Evolutionary conservation across 2,113 vertebrate species (phyloP).

Genomic region (Paradoxurus hermaphroditus): DNA sequence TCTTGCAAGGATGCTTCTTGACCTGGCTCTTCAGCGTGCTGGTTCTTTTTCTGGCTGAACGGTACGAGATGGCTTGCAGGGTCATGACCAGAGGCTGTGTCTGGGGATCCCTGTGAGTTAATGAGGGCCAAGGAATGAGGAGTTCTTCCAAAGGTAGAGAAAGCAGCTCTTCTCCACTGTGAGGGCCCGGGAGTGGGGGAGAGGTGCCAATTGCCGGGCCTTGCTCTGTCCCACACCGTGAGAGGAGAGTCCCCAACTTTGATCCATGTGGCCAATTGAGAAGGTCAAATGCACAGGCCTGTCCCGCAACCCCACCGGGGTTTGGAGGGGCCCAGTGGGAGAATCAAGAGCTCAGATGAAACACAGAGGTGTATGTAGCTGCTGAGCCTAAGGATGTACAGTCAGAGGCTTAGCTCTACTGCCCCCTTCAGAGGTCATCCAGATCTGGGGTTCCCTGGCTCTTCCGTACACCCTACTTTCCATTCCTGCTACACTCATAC

Average conservation of each 20-base stretch:
- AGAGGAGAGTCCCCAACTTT: not conserved
- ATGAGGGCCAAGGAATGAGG: not conserved
- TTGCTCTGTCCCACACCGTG: not conserved
- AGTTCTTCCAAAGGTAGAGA: not conserved
- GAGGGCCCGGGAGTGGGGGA: rapidly evolving
- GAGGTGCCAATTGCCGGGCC: not conserved
- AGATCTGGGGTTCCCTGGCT: not conserved
- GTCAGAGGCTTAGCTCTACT: too few relatives aligned
- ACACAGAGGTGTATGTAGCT: not conserved
- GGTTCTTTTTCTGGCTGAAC: not conserved
- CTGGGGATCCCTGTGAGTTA: not conserved
- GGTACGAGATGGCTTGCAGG: slow-evolving; percentile 8
- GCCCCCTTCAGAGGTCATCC: not conserved
- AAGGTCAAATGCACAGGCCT: slow-evolving; percentile 30
- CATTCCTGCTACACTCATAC: not conserved
- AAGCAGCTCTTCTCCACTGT: not conserved
- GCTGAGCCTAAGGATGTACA: not conserved
- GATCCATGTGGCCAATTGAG: not conserved
- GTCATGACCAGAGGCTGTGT: not conserved
- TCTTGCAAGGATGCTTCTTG: slow-evolving; percentile 5
- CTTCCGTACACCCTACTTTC: not conserved
- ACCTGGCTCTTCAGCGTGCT: not conserved
- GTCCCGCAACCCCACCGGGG: not conserved
- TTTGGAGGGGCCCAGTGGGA: not conserved
- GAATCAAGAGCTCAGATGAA: not conserved